Base-by-base conservation (phyloP, 1,140 invertebrate species). In the Onthophagus taurus region DNA sequence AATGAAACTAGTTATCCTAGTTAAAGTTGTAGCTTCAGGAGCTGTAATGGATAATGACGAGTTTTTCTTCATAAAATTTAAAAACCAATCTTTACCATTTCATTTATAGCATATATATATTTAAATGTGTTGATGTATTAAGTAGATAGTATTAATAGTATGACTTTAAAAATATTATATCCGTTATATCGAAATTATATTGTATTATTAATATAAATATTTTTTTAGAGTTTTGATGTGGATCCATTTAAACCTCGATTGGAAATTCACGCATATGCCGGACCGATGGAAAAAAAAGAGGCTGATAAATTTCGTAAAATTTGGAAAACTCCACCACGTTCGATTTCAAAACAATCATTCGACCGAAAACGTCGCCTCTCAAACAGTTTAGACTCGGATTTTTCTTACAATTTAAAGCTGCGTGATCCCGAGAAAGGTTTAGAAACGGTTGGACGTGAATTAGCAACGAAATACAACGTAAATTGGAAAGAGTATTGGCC, bases 401-500 rank as follows among this genome's bases (percentile, higher is more conserved):
- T 31, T 19, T 49, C 53, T 43, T 39, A 20, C 31, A 9, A 68
- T 13, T 75, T 83, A 37, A 71, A 81, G 43, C 69, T 86, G 12
- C 72, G 76, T 45, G 88, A 92, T 59, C 75, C 76, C 23, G 79
- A 85, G 31, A 93, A 91, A 63, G 89, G 89, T 1, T 65, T 92
- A 8, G 90, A 94, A 68, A 68, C 77, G 50, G 72, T 88, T 37
- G 88, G 88, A 34, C 83, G 86, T 49, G 72, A 78, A 44, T 57
- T 93, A 48, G 89, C 89, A 2, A 73, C 78, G 49, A 71, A 86
- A 59, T 75, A 78, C 59, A 74, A 81, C 20, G 70, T 91, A 0
- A 69, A 72, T n/a, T 95, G 89, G 89, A 81, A 78, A 48, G 91
- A 95, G 60, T 89, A 88, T 62, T 95, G 90, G 89, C 76, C 81